Evolutionary conservation across 2,797 vertebrate species (phyloP).

Genomic region (Cryptoprocta ferox): DNA sequence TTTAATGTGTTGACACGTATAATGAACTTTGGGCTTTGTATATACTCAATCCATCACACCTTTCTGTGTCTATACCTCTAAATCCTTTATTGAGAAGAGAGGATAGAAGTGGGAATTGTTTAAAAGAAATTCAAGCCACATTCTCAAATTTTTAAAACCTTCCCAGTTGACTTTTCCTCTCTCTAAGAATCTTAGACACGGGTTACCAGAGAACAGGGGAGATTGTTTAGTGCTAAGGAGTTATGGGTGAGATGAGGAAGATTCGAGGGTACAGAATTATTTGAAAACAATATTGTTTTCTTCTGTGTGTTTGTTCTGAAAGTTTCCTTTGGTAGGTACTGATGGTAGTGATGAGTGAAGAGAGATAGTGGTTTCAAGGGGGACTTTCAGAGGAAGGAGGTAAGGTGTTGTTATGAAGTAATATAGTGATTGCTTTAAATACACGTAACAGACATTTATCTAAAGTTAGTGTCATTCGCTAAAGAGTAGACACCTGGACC

Average conservation of each 20-base stretch:
- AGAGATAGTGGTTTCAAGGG: conserved; percentile 36
- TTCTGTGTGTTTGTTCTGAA: conserved; percentile 23
- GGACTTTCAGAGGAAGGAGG: neutral
- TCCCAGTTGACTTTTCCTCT: neutral
- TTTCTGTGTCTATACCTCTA: neutral
- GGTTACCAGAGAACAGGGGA: neutral
- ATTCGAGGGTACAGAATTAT: neutral
- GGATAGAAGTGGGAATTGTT: neutral
- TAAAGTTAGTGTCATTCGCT: conserved; percentile 9
- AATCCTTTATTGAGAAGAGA: neutral
- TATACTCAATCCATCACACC: neutral
- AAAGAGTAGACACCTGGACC: neutral
- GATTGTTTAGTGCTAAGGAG: neutral
- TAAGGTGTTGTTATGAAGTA: neutral
- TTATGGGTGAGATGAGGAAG: neutral
- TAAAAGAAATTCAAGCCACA: conserved; percentile 2
- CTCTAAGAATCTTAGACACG: neutral
- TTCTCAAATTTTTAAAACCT: neutral
- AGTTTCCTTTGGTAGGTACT: conserved; percentile 37
- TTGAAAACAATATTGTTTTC: conserved; percentile 12
- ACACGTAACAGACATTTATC: neutral
- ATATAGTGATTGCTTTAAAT: neutral
- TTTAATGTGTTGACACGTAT: neutral
- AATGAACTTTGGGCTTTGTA: neutral
- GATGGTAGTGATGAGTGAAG: conserved; percentile 3